Base-by-base conservation (phyloP, 1,140 invertebrate species). In the Caenorhabditis briggsae region DNA sequence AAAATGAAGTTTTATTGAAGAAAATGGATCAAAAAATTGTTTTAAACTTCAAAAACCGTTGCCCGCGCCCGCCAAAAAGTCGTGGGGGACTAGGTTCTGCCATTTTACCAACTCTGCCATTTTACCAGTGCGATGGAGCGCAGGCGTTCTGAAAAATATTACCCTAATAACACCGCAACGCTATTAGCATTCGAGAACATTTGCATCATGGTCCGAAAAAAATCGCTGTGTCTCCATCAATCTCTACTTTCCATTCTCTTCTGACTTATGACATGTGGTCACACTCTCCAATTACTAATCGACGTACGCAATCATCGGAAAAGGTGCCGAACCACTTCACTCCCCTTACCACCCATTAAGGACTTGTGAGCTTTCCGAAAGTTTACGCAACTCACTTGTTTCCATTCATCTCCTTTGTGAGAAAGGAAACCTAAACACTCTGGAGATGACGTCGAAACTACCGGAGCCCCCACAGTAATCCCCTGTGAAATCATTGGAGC, bases 221-320 rank as follows among this genome's bases (percentile, higher is more conserved):
- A n/a, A n/a, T n/a, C 33, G 33, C 33, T 33, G 33, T 33, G 33
- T 33, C 33, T 33, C 33, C 33, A 33, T 33, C 33, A 33, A 33
- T 33, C 33, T 33, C 59, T 33, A 41, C 23, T 41, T 64, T 23
- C 16, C 25, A 46, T 46, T n/a, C 14, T n/a, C 12, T 50, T 2
- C 11, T 78, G 70, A 78, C 70, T 78, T 78, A 14, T 78, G 46
- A 23, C 70, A 78, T 78, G 70, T 78, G 46, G 70, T 78, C 70
- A 78, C 70, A 78, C 70, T 78, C 70, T 78, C 70, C 70, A 78
- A 78, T 78, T 78, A 78, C 70, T 78, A 78, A 78, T 78, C 70
- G 70, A 9, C 23, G 9, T 11, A 25, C 70, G 70, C 70, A 78
- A 78, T 48, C 43, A 8, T 14, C n/a, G 16, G 23, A 14, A 78